These are phyloP conservation scores for Cepaea nemoralis DNA, from an alignment of 1,140 invertebrate species.

Conservation along the genomic window DNA sequence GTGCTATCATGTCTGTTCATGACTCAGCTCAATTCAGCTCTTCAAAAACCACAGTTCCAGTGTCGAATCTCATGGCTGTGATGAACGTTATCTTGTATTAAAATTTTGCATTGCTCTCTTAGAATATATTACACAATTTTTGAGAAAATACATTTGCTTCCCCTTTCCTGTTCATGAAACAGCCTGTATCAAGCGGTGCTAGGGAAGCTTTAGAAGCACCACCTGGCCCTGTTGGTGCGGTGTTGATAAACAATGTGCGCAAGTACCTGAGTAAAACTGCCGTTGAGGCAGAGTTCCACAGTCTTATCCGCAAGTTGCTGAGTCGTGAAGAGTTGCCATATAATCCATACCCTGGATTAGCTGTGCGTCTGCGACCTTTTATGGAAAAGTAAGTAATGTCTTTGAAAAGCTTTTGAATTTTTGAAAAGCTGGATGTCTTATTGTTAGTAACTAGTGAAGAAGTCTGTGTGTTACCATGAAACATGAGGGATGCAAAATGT, in stretches of 20 bases:
- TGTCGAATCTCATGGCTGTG: too few relatives aligned
- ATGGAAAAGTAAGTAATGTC: conserved; percentile 59
- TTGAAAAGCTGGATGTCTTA: neutral
- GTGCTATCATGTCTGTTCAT: too few relatives aligned
- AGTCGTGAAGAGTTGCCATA: conserved; percentile 55
- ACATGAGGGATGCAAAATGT: too few relatives aligned
- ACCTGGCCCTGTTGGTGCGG: conserved; percentile 28
- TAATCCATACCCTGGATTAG: conserved; percentile 62
- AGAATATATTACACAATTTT: too few relatives aligned
- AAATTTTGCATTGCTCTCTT: too few relatives aligned
- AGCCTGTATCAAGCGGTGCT: neutral
- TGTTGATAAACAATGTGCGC: conserved; percentile 45
- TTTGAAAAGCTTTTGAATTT: neutral
- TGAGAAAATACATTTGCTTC: too few relatives aligned
- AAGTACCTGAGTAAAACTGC: conserved; percentile 55
- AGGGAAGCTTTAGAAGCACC: conserved; percentile 45
- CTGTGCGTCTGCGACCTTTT: conserved; percentile 50
- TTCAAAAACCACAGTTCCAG: too few relatives aligned
- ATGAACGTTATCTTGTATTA: too few relatives aligned
- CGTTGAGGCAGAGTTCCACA: conserved; percentile 51
- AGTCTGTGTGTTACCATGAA: too few relatives aligned
- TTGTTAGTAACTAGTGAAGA: neutral
- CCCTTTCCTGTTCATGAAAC: neutral
- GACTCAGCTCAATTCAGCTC: too few relatives aligned
- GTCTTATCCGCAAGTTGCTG: conserved; percentile 50